Evolutionary conservation across 1,140 invertebrate species (phyloP).

Genomic region (Diorhabda carinulata): DNA sequence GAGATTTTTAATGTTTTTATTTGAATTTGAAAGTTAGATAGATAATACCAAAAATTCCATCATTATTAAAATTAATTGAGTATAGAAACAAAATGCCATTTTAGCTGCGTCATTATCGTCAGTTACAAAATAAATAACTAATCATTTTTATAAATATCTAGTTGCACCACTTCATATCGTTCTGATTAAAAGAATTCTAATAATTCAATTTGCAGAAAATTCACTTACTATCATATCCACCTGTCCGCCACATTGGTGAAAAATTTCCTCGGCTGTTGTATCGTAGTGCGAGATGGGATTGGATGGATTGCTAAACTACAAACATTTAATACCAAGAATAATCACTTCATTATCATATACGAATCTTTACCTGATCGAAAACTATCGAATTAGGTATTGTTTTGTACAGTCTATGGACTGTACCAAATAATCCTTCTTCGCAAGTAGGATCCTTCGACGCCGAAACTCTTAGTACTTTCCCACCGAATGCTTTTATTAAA

Average conservation of each 20-base stretch:
- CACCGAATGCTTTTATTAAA: conserved; percentile 82
- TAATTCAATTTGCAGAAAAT: not conserved
- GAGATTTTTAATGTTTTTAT: no score
- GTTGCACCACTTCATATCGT: no score
- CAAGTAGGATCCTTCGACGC: conserved; percentile 85
- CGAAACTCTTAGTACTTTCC: conserved; percentile 94
- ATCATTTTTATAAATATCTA: no score
- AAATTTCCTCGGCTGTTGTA: conserved; percentile 81
- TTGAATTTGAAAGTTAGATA: no score
- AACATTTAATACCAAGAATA: conserved; percentile 20
- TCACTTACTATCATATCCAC: conserved; percentile 69
- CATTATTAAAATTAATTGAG: no score
- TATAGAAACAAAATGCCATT: no score
- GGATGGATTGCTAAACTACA: conserved; percentile 76
- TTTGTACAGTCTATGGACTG: conserved; percentile 75
- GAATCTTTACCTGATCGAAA: conserved; percentile 77
- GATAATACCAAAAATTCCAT: no score
- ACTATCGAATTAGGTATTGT: conserved; percentile 91
- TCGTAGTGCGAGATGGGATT: conserved; percentile 94
- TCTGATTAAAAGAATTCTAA: not conserved
- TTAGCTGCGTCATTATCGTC: no score
- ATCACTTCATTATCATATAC: not conserved
- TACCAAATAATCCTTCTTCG: conserved; percentile 86
- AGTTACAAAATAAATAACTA: no score
- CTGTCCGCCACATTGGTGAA: conserved; percentile 70